These are phyloP conservation scores for Raphicerus campestris DNA, from an alignment of 2,113 vertebrate species.

Conservation along the genomic window DNA sequence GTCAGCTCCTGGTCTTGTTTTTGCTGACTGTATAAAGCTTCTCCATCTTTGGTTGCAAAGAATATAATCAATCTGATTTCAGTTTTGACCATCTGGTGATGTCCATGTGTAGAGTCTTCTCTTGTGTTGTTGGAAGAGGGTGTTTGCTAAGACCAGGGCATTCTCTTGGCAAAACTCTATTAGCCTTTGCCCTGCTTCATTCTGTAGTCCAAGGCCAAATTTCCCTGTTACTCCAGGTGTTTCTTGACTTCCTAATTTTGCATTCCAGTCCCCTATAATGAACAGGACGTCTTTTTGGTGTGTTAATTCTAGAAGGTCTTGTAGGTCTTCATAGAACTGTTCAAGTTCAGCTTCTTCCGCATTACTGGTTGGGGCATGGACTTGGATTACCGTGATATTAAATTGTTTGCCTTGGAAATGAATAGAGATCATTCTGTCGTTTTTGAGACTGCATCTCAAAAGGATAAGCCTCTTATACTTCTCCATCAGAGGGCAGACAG, in stretches of 20 bases:
- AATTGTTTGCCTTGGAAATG: neutral
- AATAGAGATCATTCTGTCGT: neutral
- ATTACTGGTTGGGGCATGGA: neutral
- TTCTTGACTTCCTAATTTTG: neutral
- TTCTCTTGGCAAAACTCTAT: neutral
- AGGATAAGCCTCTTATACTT: neutral
- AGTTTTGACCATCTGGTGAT: neutral
- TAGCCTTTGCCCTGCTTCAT: neutral
- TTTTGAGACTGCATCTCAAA: neutral
- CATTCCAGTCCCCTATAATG: neutral
- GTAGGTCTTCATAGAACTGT: neutral
- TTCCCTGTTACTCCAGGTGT: neutral
- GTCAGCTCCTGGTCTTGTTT: accelerated
- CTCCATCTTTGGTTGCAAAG: neutral
- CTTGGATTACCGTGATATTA: neutral
- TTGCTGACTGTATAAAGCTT: neutral
- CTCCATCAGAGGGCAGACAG: neutral
- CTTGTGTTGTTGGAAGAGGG: neutral
- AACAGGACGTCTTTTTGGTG: neutral
- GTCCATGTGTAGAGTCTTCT: neutral
- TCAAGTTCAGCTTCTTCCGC: neutral
- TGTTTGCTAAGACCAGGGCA: neutral
- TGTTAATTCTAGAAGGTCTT: neutral
- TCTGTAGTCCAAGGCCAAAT: neutral
- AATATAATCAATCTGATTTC: neutral